These are phyloP conservation scores for Podarcis raffonei DNA, from an alignment of 2,113 vertebrate species.

Conservation along the genomic window DNA sequence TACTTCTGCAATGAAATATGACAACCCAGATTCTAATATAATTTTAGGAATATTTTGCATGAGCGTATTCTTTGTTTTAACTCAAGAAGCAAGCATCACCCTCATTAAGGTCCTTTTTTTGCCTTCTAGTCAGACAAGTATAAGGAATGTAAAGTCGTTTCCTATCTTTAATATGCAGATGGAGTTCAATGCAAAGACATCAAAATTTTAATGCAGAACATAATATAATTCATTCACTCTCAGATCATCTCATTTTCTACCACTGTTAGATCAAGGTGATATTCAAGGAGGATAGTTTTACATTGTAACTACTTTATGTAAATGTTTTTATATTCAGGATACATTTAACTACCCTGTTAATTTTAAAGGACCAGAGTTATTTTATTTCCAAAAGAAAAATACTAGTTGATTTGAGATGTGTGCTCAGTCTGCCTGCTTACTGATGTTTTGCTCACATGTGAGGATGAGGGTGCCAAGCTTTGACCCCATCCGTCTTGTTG, in stretches of 20 bases:
- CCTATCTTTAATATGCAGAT: slow-evolving; percentile 45
- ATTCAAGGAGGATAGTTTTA: slow-evolving; percentile 57
- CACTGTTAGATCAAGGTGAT: slow-evolving; percentile 56
- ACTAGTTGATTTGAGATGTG: neutral
- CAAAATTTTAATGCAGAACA: slow-evolving; percentile 50
- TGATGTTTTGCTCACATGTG: neutral
- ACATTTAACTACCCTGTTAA: slow-evolving; percentile 45
- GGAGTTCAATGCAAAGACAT: slow-evolving; percentile 35
- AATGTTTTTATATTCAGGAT: slow-evolving; percentile 38
- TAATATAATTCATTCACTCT: slow-evolving; percentile 53
- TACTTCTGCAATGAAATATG: neutral
- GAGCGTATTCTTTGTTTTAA: neutral
- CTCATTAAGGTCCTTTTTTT: slow-evolving; percentile 3
- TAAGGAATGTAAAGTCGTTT: slow-evolving; percentile 26
- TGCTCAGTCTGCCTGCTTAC: neutral
- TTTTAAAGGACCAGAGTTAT: slow-evolving; percentile 33
- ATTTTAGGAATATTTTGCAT: neutral
- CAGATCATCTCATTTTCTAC: slow-evolving; percentile 36
- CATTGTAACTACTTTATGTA: slow-evolving; percentile 40
- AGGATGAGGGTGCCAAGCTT: no score
- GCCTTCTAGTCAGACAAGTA: slow-evolving; percentile 14
- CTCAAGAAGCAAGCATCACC: neutral
- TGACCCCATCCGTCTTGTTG: no score
- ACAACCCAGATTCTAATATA: neutral
- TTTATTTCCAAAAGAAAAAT: slow-evolving; percentile 10